Base-by-base conservation (phyloP, 2,113 vertebrate species). In the Elephantulus edwardii region DNA sequence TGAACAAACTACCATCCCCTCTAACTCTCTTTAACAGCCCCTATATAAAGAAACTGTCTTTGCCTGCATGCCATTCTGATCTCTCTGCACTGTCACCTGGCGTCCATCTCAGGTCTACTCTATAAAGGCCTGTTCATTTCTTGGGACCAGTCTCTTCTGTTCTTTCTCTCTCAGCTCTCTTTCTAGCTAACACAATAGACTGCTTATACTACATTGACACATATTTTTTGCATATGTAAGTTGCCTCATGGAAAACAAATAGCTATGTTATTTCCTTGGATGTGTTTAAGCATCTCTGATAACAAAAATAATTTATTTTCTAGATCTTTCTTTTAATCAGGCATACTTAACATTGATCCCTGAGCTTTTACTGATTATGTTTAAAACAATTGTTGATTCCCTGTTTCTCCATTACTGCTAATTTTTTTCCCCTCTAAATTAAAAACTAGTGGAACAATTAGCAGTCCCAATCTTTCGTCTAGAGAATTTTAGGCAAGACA, bases 291-390 rank as follows among this genome's bases (percentile, higher is more conserved):
- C 7, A 3, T 70, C 78, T 16, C 20, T 50, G 30, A 50, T 3
- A 56, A 42, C 30, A 62, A 48, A 79, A 42, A 4, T 12, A 68
- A 74, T 70, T 30, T 72, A 12, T 70, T 83, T 13, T 19, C 48
- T 30, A 17, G 20, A 56, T 24, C 68, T 90, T 93, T 84, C 26
- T 80, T 91, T 88, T 81, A 83, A 76, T 76, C 87, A n/a, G 33
- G 16, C 60, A 11, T 33, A 52, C 52, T 78, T 88, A 66, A 28
- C 80, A 4, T 78, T 85, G n/a, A 9, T 38, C 35, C 28, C 48
- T 50, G 42, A 26, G 11, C 64, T 91, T 68, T 52, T 64, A 44
- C 56, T 88, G 8, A 50, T 76, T 38, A 74, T 89, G 77, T 83
- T 38, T 71, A 86, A 81, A 91, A 35, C 17, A 17, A 33, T 4